Conservation (phyloP, 2,797 vertebrate species). For the Falco novaeseelandiae region DNA sequence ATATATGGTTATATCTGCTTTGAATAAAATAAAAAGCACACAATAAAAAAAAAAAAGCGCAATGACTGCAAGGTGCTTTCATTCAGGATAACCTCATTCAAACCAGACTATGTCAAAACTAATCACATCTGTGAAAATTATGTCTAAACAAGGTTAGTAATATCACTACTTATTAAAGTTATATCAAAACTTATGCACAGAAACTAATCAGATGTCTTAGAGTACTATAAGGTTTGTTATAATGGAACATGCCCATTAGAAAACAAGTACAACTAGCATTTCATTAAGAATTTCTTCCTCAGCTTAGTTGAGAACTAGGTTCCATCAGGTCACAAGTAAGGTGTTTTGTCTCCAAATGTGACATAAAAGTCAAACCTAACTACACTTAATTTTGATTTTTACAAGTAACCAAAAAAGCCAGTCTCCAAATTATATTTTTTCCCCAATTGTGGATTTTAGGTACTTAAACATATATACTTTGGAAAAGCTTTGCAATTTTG, state of each 20-base stretch:
- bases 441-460: background rate
- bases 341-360: background rate
- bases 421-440: background rate
- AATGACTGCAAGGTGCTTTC: background rate
- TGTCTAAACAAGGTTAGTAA: background rate
- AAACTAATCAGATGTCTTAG: background rate
- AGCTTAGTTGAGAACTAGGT: background rate
- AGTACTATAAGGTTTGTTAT: background rate
- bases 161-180: background rate
- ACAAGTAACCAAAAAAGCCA: background rate
- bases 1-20: background rate
- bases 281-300: background rate
- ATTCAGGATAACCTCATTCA: background rate
- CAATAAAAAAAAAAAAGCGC: background rate
- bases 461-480: fast-evolving
- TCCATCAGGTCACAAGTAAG: background rate
- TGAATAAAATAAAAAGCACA: background rate
- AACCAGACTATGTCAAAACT: background rate
- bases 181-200: background rate
- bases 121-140: background rate
- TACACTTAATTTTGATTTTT: background rate
- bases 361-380: background rate
- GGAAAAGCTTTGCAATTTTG: background rate
- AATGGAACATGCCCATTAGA: background rate
- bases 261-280: background rate